Base-by-base conservation (phyloP, 2,113 vertebrate genomes). In the Boulengeromyrus knoepffleri region DNA sequence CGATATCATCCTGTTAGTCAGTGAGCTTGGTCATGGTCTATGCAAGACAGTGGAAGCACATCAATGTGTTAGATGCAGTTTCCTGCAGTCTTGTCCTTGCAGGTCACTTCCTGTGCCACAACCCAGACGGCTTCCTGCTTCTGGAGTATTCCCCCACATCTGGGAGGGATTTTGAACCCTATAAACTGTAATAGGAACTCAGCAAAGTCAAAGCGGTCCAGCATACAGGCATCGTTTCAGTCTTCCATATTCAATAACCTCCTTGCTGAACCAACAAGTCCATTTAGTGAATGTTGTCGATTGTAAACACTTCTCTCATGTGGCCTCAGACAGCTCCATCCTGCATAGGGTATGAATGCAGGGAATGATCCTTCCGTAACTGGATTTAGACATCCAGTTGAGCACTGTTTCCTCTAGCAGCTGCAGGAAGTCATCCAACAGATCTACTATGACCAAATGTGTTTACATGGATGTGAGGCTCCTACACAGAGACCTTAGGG, bases 101-200 rank as follows among this genome's bases (percentile, higher is more conserved):
- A 83, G 86, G 88, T 87, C 66, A 88, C 89, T 93, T 94, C 92
- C 93, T 93, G 85, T 91, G 27, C 85, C 89, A 89, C 9, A 47
- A 88, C 91, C 62, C 3, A 27, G 62, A n/a, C 3, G 12, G 62
- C 10, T 70, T 70, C 62, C 62, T 27, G 62, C 62, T 62, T 24
- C 56, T 62, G 8, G 0, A 2, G 31, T 58, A 46, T 90, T 91
- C 92, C 92, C 92, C 91, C 12, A 0, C 56, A 19, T 86, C 49
- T 47, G 3, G 66, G 17, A 87, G 52, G 84, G 42, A 5, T 50
- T 49, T 49, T 49, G n/a, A 86, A 49, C 46, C 3, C 36, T 10
- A 49, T 19, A 12, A 24, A 42, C 80, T 42, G 39, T 21, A 45
- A 45, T 0, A 47, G 21, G 84, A 47, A 24, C 24, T 47, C 42